phyloP scores from a whole-genome alignment of 1,140 invertebrate genomes.

The Rhagoletis pomonella region DNA sequence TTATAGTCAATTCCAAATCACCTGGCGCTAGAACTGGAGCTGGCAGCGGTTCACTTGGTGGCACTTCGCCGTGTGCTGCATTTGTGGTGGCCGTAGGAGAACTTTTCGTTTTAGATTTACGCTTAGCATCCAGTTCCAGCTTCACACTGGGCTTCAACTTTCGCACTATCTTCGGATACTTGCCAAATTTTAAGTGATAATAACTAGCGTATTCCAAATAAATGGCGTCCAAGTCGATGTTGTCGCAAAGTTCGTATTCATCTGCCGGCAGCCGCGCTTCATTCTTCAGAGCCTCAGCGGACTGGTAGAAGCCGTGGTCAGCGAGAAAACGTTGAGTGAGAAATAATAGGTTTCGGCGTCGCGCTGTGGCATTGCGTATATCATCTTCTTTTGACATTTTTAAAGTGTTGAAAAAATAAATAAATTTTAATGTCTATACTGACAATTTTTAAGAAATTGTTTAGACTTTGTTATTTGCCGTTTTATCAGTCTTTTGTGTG shows the following conservation, averaged over 20 bases:
- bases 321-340: conserved; percentile 85
- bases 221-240: conserved; percentile 91
- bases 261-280: conserved; percentile 84
- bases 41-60: background rate
- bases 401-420: background rate
- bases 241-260: conserved; percentile 89
- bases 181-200: conserved; percentile 89
- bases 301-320: conserved; percentile 82
- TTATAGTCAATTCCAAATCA: conserved; percentile 47
- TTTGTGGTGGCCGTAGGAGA: conserved; percentile 55
- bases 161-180: conserved; percentile 87
- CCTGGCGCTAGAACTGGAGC: conserved; percentile 13
- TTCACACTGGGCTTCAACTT: conserved; percentile 72
- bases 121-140: conserved; percentile 57
- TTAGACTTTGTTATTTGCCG: background rate
- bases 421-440: background rate
- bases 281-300: conserved; percentile 77
- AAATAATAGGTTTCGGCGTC: conserved; percentile 85
- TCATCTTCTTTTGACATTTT: conserved; percentile 60
- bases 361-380: conserved; percentile 68
- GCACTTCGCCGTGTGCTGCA: background rate
- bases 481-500: background rate
- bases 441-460: background rate
- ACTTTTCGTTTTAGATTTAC: conserved; percentile 55
- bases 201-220: conserved; percentile 92